Conservation (phyloP, 2,797 vertebrate genomes). For the Benthosema pterotum region DNA sequence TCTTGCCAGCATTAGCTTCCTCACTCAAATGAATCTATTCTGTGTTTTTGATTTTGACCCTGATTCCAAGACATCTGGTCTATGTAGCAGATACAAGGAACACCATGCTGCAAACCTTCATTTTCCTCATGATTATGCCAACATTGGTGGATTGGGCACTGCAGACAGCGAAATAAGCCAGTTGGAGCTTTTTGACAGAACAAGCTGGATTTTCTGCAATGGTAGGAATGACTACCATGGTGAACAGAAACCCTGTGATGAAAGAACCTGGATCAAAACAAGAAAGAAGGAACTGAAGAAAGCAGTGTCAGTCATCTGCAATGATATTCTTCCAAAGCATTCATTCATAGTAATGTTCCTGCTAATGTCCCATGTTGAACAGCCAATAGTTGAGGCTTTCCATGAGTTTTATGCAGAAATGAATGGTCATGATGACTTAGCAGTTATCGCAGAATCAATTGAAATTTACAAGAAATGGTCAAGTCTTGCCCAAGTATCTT, state of each 20-base stretch:
- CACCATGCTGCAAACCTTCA: conserved; percentile 63
- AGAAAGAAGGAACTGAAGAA: conserved; percentile 74
- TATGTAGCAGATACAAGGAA: conserved; percentile 65
- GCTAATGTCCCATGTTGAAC: conserved; percentile 69
- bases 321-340: conserved; percentile 52
- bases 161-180: conserved; percentile 39
- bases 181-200: conserved; percentile 65
- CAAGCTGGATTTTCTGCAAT: conserved; percentile 81
- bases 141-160: conserved; percentile 46
- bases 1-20: conserved; percentile 63
- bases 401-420: conserved; percentile 79
- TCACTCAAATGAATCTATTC: conserved; percentile 75
- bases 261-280: conserved; percentile 68
- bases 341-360: conserved; percentile 78
- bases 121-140: conserved; percentile 70
- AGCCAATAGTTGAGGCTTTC: conserved; percentile 69
- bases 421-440: conserved; percentile 67
- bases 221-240: conserved; percentile 63
- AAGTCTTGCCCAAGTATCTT: conserved; percentile 68
- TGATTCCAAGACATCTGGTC: conserved; percentile 66
- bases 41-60: conserved; percentile 83
- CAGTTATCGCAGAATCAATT: conserved; percentile 73
- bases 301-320: conserved; percentile 71
- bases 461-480: conserved; percentile 73
- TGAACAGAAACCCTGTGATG: conserved; percentile 67